Conservation (phyloP, 2,113 vertebrate genomes). For the Sinocyclocheilus anophthalmus region DNA sequence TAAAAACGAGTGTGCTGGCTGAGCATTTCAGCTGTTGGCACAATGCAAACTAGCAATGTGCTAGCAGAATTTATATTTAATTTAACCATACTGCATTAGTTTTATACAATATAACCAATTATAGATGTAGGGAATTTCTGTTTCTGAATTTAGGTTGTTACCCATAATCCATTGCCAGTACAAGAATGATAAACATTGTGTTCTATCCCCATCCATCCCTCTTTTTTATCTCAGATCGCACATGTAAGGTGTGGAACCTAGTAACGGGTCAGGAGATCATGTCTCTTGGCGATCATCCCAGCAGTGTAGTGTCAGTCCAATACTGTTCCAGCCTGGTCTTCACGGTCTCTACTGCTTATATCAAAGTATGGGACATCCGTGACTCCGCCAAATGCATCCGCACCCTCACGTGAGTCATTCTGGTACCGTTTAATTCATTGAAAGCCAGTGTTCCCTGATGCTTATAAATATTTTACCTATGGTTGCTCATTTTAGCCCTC, state of each 20-base stretch:
- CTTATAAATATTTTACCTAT: background rate
- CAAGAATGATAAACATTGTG: background rate
- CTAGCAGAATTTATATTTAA: background rate
- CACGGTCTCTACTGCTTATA: constrained; percentile 90
- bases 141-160: background rate
- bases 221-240: constrained; percentile 82
- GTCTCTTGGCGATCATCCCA: constrained; percentile 84
- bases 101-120: background rate
- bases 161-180: background rate
- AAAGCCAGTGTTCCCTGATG: background rate
- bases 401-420: constrained; percentile 86
- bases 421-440: background rate
- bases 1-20: too few species aligned
- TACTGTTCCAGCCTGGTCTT: constrained; percentile 95
- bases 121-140: background rate
- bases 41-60: background rate
- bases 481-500: background rate
- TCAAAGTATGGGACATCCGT: constrained; percentile 98
- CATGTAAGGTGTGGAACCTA: constrained; percentile 98
- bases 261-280: constrained; percentile 99
- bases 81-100: background rate
- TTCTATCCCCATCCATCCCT: constrained; percentile 10
- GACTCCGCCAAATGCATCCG: constrained; percentile 96
- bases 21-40: background rate
- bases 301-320: constrained; percentile 86